Evolutionary conservation across 2,113 vertebrate species (phyloP), one percentile per base, ranked within the genome.

Genomic region (Chrysochloris asiatica): DNA sequence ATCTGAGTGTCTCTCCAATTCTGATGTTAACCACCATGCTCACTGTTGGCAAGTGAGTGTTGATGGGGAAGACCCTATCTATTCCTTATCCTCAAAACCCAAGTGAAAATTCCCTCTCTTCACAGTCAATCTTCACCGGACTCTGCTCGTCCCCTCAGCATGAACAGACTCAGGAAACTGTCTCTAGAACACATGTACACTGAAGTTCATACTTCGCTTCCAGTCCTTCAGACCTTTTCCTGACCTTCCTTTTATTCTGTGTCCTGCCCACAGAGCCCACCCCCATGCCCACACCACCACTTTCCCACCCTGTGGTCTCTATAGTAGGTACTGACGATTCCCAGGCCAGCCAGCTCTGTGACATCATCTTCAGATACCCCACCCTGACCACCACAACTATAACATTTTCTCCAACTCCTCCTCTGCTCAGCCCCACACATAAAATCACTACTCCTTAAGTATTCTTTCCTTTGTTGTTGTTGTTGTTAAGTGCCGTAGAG

Each of bases 401-500:
- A 54, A 3, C 1, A 0, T 61, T 81, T 72, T 75, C 85, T 59
- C 91, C 65, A 45, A 45, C 24, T 54, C 50, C 30, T 83, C 71
- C 65, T 61, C 8, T 59, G 47, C 22, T 26, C 41, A 26, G 79
- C 33, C 78, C 63, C 30, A 47, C 38, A 73, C 21, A 47, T 26
- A 52, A 24, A 36, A 30, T 30, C 56, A 21, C n/a, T 13, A 47
- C 28, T 50, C 47, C 6, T 1, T 0, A 65, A 17, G 8, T 26
- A 1, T 36, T n/a, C 80, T 88, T 88, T 84, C 48, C 77, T 91
- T 72, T n/a, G n/a, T n/a, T n/a, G n/a, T n/a, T n/a, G n/a, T n/a
- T n/a, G n/a, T n/a, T n/a, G n/a, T n/a, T n/a, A n/a, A n/a, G n/a
- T n/a, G n/a, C n/a, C n/a, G n/a, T n/a, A n/a, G n/a, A n/a, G n/a